A percentile compares a stretch with the other conserved stretches of the same genome.
Evolutionary conservation across 2,797 vertebrate genomes (phyloP).

Genomic region (Perodicticus potto): DNA sequence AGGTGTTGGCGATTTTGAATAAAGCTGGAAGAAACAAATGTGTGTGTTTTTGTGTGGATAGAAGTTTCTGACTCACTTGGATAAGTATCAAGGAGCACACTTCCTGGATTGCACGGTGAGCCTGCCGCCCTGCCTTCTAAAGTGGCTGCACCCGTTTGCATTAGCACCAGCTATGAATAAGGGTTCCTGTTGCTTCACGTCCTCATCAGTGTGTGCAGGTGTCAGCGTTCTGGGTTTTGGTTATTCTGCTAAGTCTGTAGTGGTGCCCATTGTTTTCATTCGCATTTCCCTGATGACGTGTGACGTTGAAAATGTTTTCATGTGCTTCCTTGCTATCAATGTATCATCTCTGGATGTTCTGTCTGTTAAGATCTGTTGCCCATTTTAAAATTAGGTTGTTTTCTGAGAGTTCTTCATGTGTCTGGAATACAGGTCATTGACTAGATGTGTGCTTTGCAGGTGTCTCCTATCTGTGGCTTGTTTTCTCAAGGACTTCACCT

Average conservation of each 20-base stretch:
- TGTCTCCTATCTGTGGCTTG: not conserved
- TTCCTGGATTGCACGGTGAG: not conserved
- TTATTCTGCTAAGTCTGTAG: not conserved
- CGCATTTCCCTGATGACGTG: not conserved
- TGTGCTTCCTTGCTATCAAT: not conserved
- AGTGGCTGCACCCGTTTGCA: rapidly evolving
- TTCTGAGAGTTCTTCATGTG: not conserved
- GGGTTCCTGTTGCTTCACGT: not conserved
- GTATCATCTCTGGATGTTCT: not conserved
- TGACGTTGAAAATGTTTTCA: not conserved
- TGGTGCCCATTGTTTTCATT: not conserved
- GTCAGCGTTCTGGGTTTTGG: not conserved
- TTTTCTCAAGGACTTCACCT: not conserved
- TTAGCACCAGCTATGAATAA: rapidly evolving
- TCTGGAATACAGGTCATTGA: not conserved
- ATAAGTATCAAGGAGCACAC: not conserved
- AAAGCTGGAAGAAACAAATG: not conserved
- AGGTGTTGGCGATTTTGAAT: not conserved
- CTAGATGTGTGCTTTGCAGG: not conserved
- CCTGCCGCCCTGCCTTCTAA: rapidly evolving
- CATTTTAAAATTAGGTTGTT: not conserved
- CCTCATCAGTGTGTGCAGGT: not conserved
- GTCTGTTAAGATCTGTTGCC: not conserved
- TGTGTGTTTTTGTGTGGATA: not conserved
- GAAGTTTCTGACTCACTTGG: not conserved